phyloP scores from a whole-genome alignment of 2,113 vertebrate genomes.

The Drymodes brunneopygia region DNA sequence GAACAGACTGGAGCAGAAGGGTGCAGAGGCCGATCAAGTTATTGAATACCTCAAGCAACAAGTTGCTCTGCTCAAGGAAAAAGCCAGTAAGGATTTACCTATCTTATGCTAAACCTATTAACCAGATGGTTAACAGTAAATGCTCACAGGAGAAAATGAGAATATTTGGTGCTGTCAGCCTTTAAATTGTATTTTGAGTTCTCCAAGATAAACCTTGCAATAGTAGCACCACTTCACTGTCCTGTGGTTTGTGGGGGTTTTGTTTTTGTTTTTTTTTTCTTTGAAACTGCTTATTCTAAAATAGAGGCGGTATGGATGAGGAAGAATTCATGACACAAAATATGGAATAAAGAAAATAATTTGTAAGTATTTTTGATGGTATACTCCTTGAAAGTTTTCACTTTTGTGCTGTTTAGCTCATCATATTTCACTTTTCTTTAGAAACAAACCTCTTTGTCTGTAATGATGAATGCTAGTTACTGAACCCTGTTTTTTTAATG shows the following conservation, averaged over 20 bases:
- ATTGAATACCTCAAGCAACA: slow-evolving; percentile 97
- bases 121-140: not conserved
- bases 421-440: not conserved
- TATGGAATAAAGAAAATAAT: not conserved
- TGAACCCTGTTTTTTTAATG: not conserved
- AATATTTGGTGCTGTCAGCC: not conserved
- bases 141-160: not conserved
- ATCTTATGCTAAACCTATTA: not conserved
- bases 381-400: not conserved
- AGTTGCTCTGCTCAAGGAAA: slow-evolving; percentile 93
- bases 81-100: slow-evolving; percentile 83
- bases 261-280: not conserved
- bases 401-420: not conserved
- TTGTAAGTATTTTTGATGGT: not conserved
- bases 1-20: slow-evolving; percentile 89
- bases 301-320: not conserved
- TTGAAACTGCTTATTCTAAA: not conserved
- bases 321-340: not conserved
- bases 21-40: slow-evolving; percentile 91
- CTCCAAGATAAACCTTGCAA: not conserved
- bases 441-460: not conserved
- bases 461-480: not conserved
- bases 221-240: not conserved
- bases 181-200: not conserved
- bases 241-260: not conserved